Percentiles rank a stretch among this genome's conserved stretches.
These are phyloP conservation scores for Deilephila elpenor DNA, from an alignment of 2,888 invertebrate genomes.

Conservation along the genomic window DNA sequence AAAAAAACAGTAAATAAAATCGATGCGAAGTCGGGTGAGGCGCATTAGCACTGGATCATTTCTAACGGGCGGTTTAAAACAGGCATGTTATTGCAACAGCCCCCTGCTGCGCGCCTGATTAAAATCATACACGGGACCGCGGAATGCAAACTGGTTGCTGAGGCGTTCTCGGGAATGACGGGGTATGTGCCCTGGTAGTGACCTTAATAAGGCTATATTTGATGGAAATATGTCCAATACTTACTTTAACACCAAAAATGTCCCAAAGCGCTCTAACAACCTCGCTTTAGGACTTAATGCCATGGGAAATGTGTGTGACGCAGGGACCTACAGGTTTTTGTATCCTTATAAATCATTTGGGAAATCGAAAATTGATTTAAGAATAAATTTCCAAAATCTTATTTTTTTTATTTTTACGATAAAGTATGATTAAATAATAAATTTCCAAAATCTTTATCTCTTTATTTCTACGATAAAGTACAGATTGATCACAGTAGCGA, in stretches of 20 bases:
- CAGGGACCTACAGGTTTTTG: too few species aligned
- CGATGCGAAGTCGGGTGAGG: neutral
- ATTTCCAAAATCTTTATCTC: neutral
- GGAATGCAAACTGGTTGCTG: constrained; percentile 11
- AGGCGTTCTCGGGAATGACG: neutral
- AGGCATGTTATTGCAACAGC: constrained; percentile 22
- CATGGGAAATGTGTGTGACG: too few species aligned
- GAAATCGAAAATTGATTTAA: too few species aligned
- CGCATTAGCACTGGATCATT: constrained; percentile 11
- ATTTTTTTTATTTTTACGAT: too few species aligned
- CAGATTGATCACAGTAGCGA: neutral
- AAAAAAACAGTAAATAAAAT: constrained; percentile 10
- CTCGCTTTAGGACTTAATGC: neutral
- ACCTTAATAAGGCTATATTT: too few species aligned
- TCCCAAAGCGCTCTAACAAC: too few species aligned
- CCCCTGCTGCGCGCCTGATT: constrained; percentile 36
- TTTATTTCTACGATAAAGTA: neutral
- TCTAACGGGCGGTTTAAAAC: constrained; percentile 21
- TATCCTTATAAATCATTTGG: too few species aligned
- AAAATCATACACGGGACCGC: constrained; percentile 27
- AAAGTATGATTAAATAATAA: neutral
- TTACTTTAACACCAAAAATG: too few species aligned
- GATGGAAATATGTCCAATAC: too few species aligned
- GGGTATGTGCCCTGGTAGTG: neutral
- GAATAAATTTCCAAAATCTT: too few species aligned